Percentiles rank a stretch among this genome's conserved stretches.
phyloP scores from a whole-genome alignment of 1,140 invertebrate species.

The Conus betulinus region DNA sequence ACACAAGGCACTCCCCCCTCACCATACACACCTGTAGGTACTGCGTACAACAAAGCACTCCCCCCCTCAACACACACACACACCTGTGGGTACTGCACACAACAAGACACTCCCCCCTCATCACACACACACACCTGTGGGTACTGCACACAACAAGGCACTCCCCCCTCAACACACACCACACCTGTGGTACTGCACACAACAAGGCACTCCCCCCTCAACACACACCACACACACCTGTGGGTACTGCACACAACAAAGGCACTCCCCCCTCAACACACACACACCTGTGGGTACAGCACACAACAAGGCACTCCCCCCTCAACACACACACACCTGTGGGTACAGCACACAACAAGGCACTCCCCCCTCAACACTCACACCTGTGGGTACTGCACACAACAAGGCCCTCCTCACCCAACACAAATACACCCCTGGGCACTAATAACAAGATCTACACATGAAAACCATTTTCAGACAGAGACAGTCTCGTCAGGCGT shows the following conservation, averaged over 20 bases:
- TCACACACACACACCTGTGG: background rate
- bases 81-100: constrained; percentile 34
- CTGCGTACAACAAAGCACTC: constrained; percentile 11
- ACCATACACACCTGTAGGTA: constrained; percentile 11
- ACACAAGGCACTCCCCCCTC: background rate
- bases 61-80: no score
- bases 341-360: constrained; percentile 32
- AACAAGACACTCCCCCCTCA: background rate
- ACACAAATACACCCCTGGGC: constrained; percentile 6
- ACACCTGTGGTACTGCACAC: no score
- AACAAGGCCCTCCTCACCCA: background rate
- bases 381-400: constrained; percentile 37
- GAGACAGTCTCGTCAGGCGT: no score
- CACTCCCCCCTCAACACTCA: no score
- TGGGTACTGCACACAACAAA: constrained; percentile 33
- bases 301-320: background rate
- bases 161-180: no score
- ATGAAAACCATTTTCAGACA: no score
- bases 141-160: constrained; percentile 30
- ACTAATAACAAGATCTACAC: constrained; percentile 1
- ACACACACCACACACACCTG: no score
- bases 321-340: no score
- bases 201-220: no score
- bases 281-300: constrained; percentile 39
- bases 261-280: no score